Evolutionary conservation across 1,140 invertebrate genomes (phyloP), one percentile per base, ranked within the genome.

Genomic region (Drosophila cardini): DNA sequence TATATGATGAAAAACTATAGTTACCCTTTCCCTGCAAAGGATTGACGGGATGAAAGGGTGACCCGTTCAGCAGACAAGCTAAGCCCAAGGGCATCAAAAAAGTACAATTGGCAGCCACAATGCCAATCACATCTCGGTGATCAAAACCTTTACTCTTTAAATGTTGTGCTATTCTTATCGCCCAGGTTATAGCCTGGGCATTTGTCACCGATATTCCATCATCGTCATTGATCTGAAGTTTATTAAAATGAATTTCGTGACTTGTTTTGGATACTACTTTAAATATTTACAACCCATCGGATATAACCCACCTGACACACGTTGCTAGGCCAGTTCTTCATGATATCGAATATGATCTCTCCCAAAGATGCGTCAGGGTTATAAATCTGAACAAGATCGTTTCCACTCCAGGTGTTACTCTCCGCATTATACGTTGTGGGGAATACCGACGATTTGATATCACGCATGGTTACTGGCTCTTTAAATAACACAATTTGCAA

Each of bases 391-490:
- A 52, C 62, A 1, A 71, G 77, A n/a, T 67, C 78, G n/a, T 64
- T 73, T 42, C 84, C 85, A n/a, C 84, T 84, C 84, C 84, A 89
- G 10, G 76, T 79, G 6, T 73, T 80, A 76, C 90, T 74, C 85
- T 76, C 80, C 16, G 84, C 80, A 62, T 53, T 78, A 26, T 90
- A 90, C 8, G 56, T 80, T 15, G 72, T 80, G 16, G 78, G 85
- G 64, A 89, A 67, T 26, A 5, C 21, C 45, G 67, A 63, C 13
- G 72, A 34, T 80, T 89, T 87, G n/a, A 10, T 65, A 30, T 9
- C 52, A 9, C 65, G 32, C 32, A 10, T 18, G 1, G 13, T 11
- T 30, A 21, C 43, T 69, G 32, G 3, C 43, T 18, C 32, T 16
- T 18, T 13, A 10, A 2, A 61, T 57, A 34, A 11, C 70, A 34